A percentile compares a stretch with the other conserved stretches of the same genome.
Conservation (phyloP, 2,797 vertebrate genomes). For the Iguana delicatissima region DNA sequence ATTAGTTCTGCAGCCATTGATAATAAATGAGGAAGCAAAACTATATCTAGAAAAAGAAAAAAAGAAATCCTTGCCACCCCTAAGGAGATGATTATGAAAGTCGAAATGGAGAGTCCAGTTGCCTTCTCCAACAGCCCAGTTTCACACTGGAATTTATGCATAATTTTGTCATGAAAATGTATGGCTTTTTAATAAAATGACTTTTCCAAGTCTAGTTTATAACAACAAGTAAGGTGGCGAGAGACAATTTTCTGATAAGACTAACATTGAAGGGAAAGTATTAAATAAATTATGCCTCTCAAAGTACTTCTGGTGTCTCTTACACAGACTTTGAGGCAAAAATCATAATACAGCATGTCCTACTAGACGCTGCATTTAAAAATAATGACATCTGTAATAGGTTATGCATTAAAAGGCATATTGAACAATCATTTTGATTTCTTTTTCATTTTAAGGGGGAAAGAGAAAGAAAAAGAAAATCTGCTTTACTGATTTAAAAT, state of each 20-base stretch:
- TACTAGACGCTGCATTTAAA: neutral
- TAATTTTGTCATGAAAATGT: conserved; percentile 10
- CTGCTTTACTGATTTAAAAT: conserved; percentile 5
- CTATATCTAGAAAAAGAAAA: neutral
- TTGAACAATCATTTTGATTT: conserved; percentile 5
- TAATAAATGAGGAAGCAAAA: conserved; percentile 41
- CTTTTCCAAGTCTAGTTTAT: conserved; percentile 10
- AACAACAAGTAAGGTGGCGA: conserved; percentile 9
- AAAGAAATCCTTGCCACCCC: neutral
- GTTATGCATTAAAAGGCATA: conserved; percentile 5
- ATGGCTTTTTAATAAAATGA: conserved; percentile 15
- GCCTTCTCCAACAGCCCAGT: neutral
- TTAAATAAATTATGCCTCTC: conserved; percentile 8
- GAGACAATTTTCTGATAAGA: conserved; percentile 1
- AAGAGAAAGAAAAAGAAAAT: neutral
- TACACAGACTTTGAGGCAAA: conserved; percentile 22
- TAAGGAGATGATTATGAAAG: neutral
- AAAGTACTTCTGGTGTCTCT: conserved; percentile 9
- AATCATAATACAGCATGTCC: neutral
- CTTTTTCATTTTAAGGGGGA: conserved; percentile 19
- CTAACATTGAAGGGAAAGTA: conserved; percentile 35
- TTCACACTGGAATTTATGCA: neutral
- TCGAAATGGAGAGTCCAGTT: neutral
- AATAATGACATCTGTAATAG: neutral
- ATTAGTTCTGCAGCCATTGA: neutral